These are phyloP conservation scores for Pachycephala philippinensis DNA, from an alignment of 2,113 vertebrate genomes.

Conservation along the genomic window DNA sequence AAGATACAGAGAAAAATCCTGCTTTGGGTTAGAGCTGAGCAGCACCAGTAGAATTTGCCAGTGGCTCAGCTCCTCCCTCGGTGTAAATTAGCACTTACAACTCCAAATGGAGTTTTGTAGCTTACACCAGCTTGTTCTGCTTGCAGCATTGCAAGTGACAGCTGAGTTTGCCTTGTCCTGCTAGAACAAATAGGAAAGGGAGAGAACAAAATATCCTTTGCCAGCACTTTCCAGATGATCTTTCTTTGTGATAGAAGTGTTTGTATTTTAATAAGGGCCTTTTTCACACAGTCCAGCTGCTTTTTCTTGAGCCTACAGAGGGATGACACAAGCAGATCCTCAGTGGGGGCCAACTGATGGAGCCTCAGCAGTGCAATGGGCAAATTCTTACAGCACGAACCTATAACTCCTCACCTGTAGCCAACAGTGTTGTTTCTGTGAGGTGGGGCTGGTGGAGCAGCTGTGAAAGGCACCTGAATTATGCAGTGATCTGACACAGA, in stretches of 20 bases:
- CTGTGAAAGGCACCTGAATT: neutral
- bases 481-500: neutral
- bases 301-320: neutral
- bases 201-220: neutral
- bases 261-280: neutral
- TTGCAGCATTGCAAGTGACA: neutral
- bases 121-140: neutral
- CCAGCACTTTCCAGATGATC: constrained; percentile 8
- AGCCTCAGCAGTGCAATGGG: neutral
- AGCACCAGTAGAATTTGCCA: neutral
- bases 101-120: neutral
- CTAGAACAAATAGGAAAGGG: constrained; percentile 1
- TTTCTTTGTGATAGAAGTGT: neutral
- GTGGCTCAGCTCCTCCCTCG: neutral
- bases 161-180: constrained; percentile 30
- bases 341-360: neutral
- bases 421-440: neutral
- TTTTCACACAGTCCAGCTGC: neutral
- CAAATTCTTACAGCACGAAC: neutral
- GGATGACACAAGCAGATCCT: neutral
- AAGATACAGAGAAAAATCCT: neutral
- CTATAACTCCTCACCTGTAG: neutral
- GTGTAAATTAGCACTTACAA: neutral
- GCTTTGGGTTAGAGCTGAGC: neutral
- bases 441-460: neutral